A percentile compares a stretch with the other conserved stretches of the same genome.
phyloP scores from a whole-genome alignment of 2,888 invertebrate species.

The Bombylius major region DNA sequence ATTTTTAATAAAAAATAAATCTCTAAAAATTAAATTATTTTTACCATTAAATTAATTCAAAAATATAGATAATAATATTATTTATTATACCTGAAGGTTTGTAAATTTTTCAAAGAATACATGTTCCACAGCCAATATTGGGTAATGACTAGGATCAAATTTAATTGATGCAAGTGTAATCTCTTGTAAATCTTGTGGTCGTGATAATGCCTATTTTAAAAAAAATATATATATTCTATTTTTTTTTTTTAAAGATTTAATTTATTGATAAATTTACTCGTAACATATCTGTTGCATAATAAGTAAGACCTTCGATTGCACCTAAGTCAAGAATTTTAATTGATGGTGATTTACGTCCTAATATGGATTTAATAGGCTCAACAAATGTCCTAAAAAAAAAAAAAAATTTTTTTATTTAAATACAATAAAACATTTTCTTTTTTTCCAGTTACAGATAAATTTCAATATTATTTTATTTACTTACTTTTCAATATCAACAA shows the following conservation, averaged over 20 bases:
- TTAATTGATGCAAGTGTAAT: conserved; percentile 60
- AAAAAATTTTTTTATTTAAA: background rate
- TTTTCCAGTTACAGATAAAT: too few species aligned
- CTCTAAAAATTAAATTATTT: too few species aligned
- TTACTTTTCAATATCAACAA: conserved; percentile 33
- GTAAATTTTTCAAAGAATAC: conserved; percentile 45
- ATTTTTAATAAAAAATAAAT: too few species aligned
- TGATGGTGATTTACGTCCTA: conserved; percentile 28
- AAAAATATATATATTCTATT: background rate
- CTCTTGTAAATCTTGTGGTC: conserved; percentile 44
- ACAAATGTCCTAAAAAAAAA: conserved; percentile 27
- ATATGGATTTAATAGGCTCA: conserved; percentile 31
- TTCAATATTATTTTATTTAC: conserved; percentile 1
- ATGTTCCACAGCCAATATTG: conserved; percentile 40
- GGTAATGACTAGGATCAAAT: conserved; percentile 56
- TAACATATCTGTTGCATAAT: conserved; percentile 31
- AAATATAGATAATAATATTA: background rate
- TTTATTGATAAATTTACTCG: conserved; percentile 13
- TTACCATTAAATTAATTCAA: background rate
- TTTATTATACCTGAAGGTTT: conserved; percentile 39
- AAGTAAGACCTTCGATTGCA: conserved; percentile 33
- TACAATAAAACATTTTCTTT: too few species aligned
- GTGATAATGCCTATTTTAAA: conserved; percentile 23
- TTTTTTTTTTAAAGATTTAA: background rate
- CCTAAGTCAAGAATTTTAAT: conserved; percentile 33